Base-by-base conservation (phyloP, 2,113 vertebrate genomes). In the Pachypanchax playfairii region DNA sequence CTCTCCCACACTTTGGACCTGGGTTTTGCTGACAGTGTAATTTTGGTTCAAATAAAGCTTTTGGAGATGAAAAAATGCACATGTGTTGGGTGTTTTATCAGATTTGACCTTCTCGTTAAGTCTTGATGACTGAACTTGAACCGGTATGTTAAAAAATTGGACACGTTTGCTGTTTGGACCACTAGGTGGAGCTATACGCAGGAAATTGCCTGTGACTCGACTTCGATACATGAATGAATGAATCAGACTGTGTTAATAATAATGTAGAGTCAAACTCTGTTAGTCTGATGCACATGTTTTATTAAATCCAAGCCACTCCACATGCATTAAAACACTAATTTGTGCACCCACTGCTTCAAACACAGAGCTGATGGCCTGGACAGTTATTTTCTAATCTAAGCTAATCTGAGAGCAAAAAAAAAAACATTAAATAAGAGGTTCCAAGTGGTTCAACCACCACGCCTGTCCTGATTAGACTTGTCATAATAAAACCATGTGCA, bases 401-500 rank as follows among this genome's bases (percentile, higher is more conserved):
- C 9, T 61, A 28, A 52, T 79, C 62, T 52, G 65, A 57, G 64
- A 79, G 59, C 43, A 48, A 48, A 11, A 36, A 14, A 11, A 36
- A 36, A 13, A 36, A 36, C n/a, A n/a, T n/a, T n/a, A 54, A 50
- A 79, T 73, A 62, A 51, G 31, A 67, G 70, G 48, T 77, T 68
- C 39, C 57, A 35, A 73, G 52, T 49, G 35, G 54, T 73, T 66
- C 66, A 63, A 51, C 80, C 54, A 86, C 75, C 63, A 74, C 65
- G 67, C 81, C 79, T 82, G 58, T 55, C 50, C 70, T 84, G 85
- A 90, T 87, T 85, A 78, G 53, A 77, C 75, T 56, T 61, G 66
- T 80, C 83, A 76, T 84, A 85, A 85, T 86, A 85, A 87, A 90
- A 87, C 76, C 81, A 87, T 79, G 84, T 88, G 86, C 78, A 67